Base-by-base conservation (phyloP, 2,113 vertebrate genomes). In the Phrynocephalus versicolor region DNA sequence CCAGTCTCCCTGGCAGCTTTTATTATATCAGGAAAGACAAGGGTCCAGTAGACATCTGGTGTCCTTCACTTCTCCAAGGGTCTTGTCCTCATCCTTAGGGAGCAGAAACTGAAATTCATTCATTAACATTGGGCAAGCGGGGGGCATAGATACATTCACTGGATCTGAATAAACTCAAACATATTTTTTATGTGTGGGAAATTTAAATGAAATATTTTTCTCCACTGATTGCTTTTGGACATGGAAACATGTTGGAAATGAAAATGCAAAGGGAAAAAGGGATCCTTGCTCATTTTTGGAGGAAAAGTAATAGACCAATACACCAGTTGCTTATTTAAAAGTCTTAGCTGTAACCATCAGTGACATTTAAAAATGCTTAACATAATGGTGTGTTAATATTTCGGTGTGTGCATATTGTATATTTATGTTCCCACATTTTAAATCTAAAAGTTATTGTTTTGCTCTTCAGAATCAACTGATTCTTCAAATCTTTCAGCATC, bases 401-500 rank as follows among this genome's bases (percentile, higher is more conserved):
- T 57, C 6, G 57, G n/a, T 21, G 3, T 78, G 21, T 77, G 58
- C 13, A n/a, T 16, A 8, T 69, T 76, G 33, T 35, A 25, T 5
- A 14, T 3, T 70, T 79, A 78, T 69, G 58, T 23, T 72, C 8
- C 33, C 18, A 25, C 30, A 45, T 41, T 80, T 62, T 55, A 33
- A 55, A 80, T 55, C 14, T 33, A 13, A 51, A 6, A 58, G 69
- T 64, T 79, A 55, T 14, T 57, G 25, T 73, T 64, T 4, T 74
- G 78, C 85, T 81, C 85, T 79, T 37, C 90, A 96, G 92, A 85
- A 83, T 82, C 91, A 88, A 71, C 82, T 25, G 94, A 96, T 58
- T 90, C 94, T 78, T 95, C 96, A 86, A 91, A 92, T 90, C 95
- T 97, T 89, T 96, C 96, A 21, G 87, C 90, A 81, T 97, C 97